Conservation (phyloP, 2,797 vertebrate species). For the Odontamblyopus rebecca region DNA sequence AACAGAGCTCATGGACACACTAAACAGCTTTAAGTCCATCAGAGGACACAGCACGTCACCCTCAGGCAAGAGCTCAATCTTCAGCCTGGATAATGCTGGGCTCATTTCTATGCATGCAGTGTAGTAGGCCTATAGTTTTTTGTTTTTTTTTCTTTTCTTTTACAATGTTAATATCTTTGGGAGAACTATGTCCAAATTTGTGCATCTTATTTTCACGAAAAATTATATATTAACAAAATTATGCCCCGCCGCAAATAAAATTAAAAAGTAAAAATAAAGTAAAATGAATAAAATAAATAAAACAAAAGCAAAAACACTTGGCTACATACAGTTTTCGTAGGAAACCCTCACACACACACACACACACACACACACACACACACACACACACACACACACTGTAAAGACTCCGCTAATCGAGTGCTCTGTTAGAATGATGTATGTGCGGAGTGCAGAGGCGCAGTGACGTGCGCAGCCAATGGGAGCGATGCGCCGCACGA, state of each 20-base stretch:
- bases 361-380: not conserved
- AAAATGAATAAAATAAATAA: too few species aligned
- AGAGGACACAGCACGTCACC: constrained; percentile 39
- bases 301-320: too few species aligned
- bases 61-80: constrained; percentile 41
- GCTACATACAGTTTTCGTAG: too few species aligned
- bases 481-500: constrained; percentile 78
- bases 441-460: not conserved
- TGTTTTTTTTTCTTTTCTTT: too few species aligned
- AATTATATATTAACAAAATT: too few species aligned
- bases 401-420: not conserved
- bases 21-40: constrained; percentile 57
- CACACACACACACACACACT: not conserved
- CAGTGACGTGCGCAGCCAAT: constrained; percentile 78
- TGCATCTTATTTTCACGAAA: too few species aligned
- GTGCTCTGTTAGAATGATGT: not conserved
- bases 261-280: too few species aligned
- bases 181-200: too few species aligned
- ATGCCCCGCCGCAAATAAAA: too few species aligned
- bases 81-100: constrained; percentile 17
- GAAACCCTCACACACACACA: too few species aligned
- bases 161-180: too few species aligned
- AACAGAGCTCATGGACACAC: not conserved
- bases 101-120: not conserved
- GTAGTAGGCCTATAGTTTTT: too few species aligned